Evolutionary conservation across 2,888 invertebrate species (phyloP), one percentile per base, ranked within the genome.

Genomic region (Autographa gamma): DNA sequence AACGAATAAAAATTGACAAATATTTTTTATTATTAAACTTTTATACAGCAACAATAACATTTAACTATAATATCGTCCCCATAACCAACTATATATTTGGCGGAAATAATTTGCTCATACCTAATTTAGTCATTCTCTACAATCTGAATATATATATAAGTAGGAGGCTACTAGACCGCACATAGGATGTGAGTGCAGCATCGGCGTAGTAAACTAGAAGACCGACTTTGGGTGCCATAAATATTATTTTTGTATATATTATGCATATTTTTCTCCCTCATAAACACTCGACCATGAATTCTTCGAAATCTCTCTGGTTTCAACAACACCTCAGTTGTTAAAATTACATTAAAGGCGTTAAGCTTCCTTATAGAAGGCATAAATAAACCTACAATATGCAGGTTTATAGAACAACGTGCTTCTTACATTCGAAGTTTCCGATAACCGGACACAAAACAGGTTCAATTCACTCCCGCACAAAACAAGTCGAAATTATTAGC

Each of bases 361-460:
- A 86, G 85, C 81, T 87, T 88, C 83, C 85, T 83, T 77, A 83
- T 83, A 84, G 88, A 88, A 89, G 87, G 86, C 83, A 87, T 87
- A 86, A 85, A 84, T 83, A 83, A 83, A 91, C 92, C 93, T 94
- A 93, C 93, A 94, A 94, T 94, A 94, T 94, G 93, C 93, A 95
- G 93, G 93, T 90, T 91, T 83, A 88, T 85, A 88, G 84, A 88
- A 91, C 88, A 91, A 90, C 87, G 91, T 91, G 91, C 89, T 91
- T 83, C 90, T 88, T 89, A 88, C 91, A 91, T 86, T 91, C 89
- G 86, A 88, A 87, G 86, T 86, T 87, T 87, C 88, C 88, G 88
- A 85, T 85, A 86, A 86, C 85, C 90, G 89, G 90, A 88, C 91
- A 91, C 90, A 89, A 86, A 87, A 86, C 82, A 84, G 83, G 81